These are phyloP conservation scores for Ceratosolen solmsi DNA, from an alignment of 1,140 invertebrate species.

Conservation along the genomic window DNA sequence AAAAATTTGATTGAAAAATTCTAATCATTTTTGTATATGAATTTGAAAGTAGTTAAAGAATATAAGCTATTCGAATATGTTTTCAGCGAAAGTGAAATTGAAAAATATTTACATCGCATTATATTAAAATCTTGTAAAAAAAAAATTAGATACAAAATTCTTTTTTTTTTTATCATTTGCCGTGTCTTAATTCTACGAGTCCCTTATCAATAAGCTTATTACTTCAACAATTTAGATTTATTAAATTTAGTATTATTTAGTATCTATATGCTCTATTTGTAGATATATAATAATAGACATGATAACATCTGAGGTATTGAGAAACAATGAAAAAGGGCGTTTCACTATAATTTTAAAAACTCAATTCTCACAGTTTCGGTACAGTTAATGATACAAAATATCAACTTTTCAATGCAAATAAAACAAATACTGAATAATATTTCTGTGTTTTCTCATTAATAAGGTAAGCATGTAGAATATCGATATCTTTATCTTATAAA, in stretches of 20 bases:
- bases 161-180: background rate
- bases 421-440: too few relatives aligned
- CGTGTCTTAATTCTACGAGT: background rate
- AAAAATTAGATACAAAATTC: too few relatives aligned
- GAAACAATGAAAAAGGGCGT: background rate
- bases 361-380: background rate
- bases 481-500: too few relatives aligned
- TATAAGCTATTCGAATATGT: background rate
- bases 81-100: background rate
- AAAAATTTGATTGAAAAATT: constrained; percentile 35
- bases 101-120: background rate
- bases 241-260: background rate
- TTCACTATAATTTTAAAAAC: background rate
- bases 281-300: too few relatives aligned
- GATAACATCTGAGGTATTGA: background rate
- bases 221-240: background rate
- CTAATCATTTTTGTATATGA: background rate
- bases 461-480: too few relatives aligned
- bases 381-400: too few relatives aligned
- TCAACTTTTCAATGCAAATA: too few relatives aligned
- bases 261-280: background rate
- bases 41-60: background rate
- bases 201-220: background rate
- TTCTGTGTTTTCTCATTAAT: too few relatives aligned
- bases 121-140: background rate